These are phyloP conservation scores for Apamea sordens DNA, from an alignment of 2,888 invertebrate genomes.

Conservation along the genomic window DNA sequence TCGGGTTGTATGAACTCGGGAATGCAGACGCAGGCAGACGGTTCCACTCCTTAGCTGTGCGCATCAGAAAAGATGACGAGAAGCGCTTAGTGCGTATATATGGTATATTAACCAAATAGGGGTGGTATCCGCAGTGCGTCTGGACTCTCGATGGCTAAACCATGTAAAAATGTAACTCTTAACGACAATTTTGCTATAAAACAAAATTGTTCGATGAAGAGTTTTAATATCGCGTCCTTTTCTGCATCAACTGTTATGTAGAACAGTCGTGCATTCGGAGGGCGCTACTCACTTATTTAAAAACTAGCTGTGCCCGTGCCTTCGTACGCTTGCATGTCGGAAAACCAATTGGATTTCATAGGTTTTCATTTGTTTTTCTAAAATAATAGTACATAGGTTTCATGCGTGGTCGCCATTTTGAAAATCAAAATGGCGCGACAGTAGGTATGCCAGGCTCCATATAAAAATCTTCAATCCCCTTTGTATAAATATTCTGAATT, in stretches of 20 bases:
- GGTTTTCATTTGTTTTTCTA: background rate
- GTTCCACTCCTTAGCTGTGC: no score
- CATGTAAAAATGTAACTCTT: constrained; percentile 17
- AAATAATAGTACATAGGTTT: background rate
- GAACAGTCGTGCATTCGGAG: constrained; percentile 23
- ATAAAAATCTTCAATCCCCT: background rate
- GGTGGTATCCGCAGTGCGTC: no score
- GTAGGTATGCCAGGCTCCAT: background rate
- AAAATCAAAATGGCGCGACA: background rate
- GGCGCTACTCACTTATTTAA: background rate
- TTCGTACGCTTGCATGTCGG: background rate
- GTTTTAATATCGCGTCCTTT: constrained; percentile 23
- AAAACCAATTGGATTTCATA: background rate
- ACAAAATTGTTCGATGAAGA: constrained; percentile 5
- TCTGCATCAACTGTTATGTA: constrained; percentile 22
- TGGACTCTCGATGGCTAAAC: no score
- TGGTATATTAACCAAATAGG: no score
- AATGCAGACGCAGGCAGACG: no score
- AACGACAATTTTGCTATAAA: constrained; percentile 13
- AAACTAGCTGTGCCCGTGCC: background rate
- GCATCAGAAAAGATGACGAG: no score
- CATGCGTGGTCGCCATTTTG: background rate
- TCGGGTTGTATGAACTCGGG: no score
- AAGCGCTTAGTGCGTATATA: no score
- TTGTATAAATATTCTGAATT: background rate